These are phyloP conservation scores for Condylura cristata DNA, from an alignment of 2,113 vertebrate genomes.

Conservation along the genomic window DNA sequence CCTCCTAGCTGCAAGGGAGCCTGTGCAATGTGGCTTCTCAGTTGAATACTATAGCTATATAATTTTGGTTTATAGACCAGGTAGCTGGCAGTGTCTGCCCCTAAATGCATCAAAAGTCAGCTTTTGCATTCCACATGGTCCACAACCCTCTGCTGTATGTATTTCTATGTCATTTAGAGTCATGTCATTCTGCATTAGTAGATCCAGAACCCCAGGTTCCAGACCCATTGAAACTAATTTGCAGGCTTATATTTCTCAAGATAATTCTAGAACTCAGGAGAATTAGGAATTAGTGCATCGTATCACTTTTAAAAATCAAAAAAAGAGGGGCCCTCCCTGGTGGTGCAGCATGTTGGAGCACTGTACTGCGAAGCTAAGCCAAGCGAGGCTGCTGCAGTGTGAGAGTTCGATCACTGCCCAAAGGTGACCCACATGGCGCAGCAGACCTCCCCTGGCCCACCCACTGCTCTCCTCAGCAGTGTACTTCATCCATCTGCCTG, in stretches of 20 bases:
- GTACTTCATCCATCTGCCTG: no score
- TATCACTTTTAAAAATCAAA: constrained; percentile 5
- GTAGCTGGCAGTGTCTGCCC: neutral
- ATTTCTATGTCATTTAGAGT: neutral
- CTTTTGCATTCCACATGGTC: neutral
- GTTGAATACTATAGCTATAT: neutral
- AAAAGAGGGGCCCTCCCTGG: no score
- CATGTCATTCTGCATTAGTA: neutral
- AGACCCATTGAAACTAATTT: neutral
- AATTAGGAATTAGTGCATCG: neutral
- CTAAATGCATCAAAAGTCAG: neutral
- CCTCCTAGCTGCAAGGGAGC: neutral
- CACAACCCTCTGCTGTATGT: neutral
- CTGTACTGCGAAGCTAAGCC: no score
- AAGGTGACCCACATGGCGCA: no score
- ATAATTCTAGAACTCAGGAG: neutral
- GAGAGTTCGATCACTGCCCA: no score
- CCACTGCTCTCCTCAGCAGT: no score
- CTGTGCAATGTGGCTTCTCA: neutral
- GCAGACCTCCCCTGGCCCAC: no score
- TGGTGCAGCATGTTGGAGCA: no score
- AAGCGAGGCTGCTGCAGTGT: no score
- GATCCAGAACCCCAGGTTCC: neutral
- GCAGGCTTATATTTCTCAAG: neutral
- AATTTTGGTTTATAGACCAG: no score